These are phyloP conservation scores for Cynoglossus semilaevis DNA, from an alignment of 2,113 vertebrate genomes.

Conservation along the genomic window DNA sequence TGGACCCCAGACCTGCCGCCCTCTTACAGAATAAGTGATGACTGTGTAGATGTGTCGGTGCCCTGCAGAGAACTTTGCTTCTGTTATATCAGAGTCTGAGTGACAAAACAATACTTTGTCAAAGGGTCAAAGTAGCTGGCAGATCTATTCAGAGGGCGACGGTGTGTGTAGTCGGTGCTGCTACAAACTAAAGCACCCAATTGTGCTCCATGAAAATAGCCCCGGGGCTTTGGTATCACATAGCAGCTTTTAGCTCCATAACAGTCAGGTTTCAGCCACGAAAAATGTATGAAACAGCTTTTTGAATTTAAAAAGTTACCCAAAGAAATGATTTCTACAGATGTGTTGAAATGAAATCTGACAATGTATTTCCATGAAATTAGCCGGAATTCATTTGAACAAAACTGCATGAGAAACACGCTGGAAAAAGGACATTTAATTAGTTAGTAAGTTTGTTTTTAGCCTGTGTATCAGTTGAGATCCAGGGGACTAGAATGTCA, in stretches of 20 bases:
- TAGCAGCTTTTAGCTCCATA: conserved; percentile 37
- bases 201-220: conserved; percentile 65
- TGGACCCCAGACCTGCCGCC: conserved; percentile 48
- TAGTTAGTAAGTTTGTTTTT: conserved; percentile 1
- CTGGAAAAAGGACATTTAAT: too few relatives aligned
- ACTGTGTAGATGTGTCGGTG: conserved; percentile 29
- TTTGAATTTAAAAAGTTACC: too few relatives aligned
- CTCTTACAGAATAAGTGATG: conserved; percentile 40
- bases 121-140: conserved; percentile 60
- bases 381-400: too few relatives aligned
- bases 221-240: conserved; percentile 40
- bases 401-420: too few relatives aligned
- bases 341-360: too few relatives aligned
- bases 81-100: conserved; percentile 51
- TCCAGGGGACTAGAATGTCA: too few relatives aligned
- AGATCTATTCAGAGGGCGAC: conserved; percentile 43
- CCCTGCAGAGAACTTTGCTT: conserved; percentile 60
- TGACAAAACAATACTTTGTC: conserved; percentile 56
- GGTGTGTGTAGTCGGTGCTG: conserved; percentile 18
- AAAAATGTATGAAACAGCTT: too few relatives aligned
- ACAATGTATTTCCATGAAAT: too few relatives aligned
- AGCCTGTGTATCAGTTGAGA: too few relatives aligned
- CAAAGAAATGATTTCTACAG: too few relatives aligned
- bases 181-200: conserved; percentile 45
- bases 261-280: too few relatives aligned